Base-by-base conservation (phyloP, 2,797 vertebrate genomes). In the Chaenodraco wilsoni region DNA sequence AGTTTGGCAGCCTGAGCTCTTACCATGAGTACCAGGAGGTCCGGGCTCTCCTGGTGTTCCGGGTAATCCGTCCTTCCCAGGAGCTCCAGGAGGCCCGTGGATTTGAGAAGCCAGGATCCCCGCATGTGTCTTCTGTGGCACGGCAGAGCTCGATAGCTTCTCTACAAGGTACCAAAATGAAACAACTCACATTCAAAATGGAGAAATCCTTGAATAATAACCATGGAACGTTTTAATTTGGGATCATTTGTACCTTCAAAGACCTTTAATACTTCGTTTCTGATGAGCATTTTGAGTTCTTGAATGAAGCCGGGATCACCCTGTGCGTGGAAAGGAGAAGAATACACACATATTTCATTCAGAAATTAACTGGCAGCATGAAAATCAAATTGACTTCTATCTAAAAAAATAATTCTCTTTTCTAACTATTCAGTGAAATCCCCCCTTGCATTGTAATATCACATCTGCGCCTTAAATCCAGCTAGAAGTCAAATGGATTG, bases 271-370 rank as follows among this genome's bases (percentile, higher is more conserved):
- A 99, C 96, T 89, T 99, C 97, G 87, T 91, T 96, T 91, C 90
- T 95, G 87, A 99, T 97, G 43, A 97, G 96, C 65, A 82, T 93
- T 94, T 95, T 97, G 84, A 99, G 96, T 94, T 99, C 97, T 88
- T 98, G 95, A 88, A 96, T 93, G 90, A 96, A 94, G 88, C 94
- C 67, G 10, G 88, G 74, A 88, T 97, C 95, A 83, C 84, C 92
- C 98, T 99, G 92, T 16, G 63, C 75, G 79, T 27, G 57, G 1
- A 21, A 37, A 1, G 61, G 61, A 83, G 44, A 72, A n/a, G 11
- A 76, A 81, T 16, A 88, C 33, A 72, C 78, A 59, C 66, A 74
- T 82, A 65, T 80, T 87, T 86, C 27, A 85, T 84, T 87, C 56
- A 68, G 27, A 23, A 59, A 49, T 19, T 48, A 68, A 63, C 9